A percentile compares a stretch with the other conserved stretches of the same genome.
Evolutionary conservation across 2,888 invertebrate species (phyloP).

Genomic region (Cephonodes hylas): DNA sequence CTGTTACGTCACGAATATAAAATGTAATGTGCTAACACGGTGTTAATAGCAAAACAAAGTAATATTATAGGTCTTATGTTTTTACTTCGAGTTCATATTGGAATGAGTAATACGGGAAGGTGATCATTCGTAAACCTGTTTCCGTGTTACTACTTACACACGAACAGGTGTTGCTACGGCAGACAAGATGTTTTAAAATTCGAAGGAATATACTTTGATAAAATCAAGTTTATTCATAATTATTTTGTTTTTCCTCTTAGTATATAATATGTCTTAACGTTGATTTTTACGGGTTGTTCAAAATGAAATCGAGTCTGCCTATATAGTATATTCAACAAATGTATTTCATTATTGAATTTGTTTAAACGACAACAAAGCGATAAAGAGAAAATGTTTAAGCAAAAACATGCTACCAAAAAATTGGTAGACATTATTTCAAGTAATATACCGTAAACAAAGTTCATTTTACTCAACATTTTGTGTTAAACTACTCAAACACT

Average conservation of each 20-base stretch:
- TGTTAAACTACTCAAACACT: background rate
- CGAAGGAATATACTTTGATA: background rate
- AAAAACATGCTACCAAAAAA: too few relatives aligned
- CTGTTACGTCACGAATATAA: background rate
- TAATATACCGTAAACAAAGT: too few relatives aligned
- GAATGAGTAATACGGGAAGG: background rate
- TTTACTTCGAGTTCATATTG: background rate
- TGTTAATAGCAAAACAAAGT: background rate
- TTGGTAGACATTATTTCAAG: too few relatives aligned
- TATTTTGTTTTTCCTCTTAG: too few relatives aligned
- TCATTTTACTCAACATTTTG: background rate
- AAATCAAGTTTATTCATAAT: background rate
- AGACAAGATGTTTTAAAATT: background rate
- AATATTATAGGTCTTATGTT: background rate
- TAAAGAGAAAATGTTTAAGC: too few relatives aligned
- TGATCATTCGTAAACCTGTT: background rate
- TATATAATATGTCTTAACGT: too few relatives aligned
- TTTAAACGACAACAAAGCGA: too few relatives aligned
- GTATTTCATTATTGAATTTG: too few relatives aligned
- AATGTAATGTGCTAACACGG: constrained; percentile 1
- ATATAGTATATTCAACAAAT: too few relatives aligned
- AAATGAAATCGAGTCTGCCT: too few relatives aligned
- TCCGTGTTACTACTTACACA: background rate
- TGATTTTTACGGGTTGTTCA: too few relatives aligned
- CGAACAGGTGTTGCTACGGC: background rate